Percentiles rank a stretch among this genome's conserved stretches.
Evolutionary conservation across 2,797 vertebrate species (phyloP).

Genomic region (Microhierax caerulescens): DNA sequence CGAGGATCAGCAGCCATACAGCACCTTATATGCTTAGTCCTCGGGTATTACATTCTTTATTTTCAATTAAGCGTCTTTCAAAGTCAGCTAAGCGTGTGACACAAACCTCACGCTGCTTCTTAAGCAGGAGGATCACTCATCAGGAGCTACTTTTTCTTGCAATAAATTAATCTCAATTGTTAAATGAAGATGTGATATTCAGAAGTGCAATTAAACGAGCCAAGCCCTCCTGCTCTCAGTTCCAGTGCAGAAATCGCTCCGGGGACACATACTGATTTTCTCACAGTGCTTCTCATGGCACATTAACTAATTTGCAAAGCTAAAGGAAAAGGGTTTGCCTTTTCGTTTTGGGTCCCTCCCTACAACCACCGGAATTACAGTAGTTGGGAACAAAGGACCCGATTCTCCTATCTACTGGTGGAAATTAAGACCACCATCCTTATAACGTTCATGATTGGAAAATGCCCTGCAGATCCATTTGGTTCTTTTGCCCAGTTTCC

Average conservation of each 20-base stretch:
- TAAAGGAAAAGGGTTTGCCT: background rate
- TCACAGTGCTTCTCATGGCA: background rate
- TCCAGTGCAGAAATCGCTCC: background rate
- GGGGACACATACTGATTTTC: background rate
- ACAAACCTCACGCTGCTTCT: background rate
- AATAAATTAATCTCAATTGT: constrained; percentile 11
- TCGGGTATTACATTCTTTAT: background rate
- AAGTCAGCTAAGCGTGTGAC: background rate
- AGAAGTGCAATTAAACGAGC: background rate
- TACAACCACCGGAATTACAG: background rate
- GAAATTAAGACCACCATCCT: background rate
- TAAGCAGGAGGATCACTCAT: background rate
- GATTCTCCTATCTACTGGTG: background rate
- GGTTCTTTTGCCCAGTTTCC: background rate
- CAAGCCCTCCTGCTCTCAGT: background rate
- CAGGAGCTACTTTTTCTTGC: background rate
- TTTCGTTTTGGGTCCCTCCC: background rate
- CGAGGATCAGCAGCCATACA: background rate
- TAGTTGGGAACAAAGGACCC: background rate
- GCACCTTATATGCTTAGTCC: background rate
- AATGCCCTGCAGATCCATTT: background rate
- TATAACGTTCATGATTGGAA: fast-evolving
- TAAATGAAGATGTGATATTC: constrained; percentile 5
- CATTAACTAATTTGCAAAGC: background rate
- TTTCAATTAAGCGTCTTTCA: background rate